phyloP scores from a whole-genome alignment of 2,113 vertebrate genomes.

The Nannospalax galili region DNA sequence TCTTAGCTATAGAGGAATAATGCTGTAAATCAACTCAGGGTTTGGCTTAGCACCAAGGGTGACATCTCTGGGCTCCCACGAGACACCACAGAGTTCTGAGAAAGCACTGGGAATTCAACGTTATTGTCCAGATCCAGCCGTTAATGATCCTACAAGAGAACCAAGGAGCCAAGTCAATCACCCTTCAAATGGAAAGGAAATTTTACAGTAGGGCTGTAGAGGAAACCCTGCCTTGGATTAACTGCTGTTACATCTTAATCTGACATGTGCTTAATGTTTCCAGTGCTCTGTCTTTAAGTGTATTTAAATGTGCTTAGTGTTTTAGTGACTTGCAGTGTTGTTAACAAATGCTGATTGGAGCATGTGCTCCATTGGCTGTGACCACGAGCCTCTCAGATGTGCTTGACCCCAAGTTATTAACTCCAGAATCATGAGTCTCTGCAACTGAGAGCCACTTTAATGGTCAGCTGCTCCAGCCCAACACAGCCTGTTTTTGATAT shows the following conservation, averaged over 20 bases:
- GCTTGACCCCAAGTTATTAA: background rate
- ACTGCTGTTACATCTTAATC: background rate
- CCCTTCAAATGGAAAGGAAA: background rate
- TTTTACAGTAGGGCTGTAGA: background rate
- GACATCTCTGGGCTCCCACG: background rate
- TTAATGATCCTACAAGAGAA: background rate
- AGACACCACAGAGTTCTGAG: background rate
- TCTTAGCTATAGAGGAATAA: constrained; percentile 44
- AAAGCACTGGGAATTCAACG: background rate
- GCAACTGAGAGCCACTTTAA: background rate
- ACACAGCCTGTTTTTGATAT: background rate
- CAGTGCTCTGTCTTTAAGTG: background rate
- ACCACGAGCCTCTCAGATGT: background rate
- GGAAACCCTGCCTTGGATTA: background rate
- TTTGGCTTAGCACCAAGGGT: background rate
- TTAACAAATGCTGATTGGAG: background rate
- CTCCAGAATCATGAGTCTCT: background rate
- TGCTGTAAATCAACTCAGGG: constrained; percentile 9
- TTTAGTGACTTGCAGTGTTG: background rate
- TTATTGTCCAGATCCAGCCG: background rate
- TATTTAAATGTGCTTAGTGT: background rate
- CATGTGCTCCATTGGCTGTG: background rate
- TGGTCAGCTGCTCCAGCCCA: background rate
- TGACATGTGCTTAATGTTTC: background rate
- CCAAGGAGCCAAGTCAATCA: background rate